Conservation (phyloP, 2,113 vertebrate genomes). For the Plecotus auritus region DNA sequence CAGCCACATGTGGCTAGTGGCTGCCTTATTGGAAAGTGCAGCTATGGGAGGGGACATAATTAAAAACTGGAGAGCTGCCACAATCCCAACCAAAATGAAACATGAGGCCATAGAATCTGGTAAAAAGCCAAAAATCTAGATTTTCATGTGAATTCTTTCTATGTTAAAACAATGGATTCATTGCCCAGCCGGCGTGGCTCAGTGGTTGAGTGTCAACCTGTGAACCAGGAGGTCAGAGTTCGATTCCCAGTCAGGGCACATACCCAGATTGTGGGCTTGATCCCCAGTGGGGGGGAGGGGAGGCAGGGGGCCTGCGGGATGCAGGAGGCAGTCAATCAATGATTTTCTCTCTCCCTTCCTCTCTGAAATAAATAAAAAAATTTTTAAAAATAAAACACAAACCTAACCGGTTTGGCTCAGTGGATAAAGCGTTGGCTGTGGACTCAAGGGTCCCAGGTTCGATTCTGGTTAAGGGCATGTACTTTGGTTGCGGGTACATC, state of each 20-base stretch:
- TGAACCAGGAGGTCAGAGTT: background rate
- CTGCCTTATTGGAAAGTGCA: rapidly evolving
- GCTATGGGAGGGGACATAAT: background rate
- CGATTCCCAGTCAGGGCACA: background rate
- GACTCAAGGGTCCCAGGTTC: no score
- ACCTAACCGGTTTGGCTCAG: no score
- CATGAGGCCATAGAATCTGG: background rate
- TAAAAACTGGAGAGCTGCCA: background rate
- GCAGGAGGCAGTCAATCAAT: no score
- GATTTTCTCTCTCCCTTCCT: no score
- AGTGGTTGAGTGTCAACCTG: background rate
- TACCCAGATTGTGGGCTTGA: no score
- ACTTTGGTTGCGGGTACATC: no score
- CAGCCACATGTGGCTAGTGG: background rate
- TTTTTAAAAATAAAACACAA: no score
- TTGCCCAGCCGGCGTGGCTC: background rate
- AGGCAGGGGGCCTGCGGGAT: no score
- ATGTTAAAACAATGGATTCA: background rate
- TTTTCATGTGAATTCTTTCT: background rate
- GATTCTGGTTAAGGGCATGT: no score
- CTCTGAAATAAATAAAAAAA: no score
- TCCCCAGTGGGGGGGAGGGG: no score
- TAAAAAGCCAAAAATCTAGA: background rate
- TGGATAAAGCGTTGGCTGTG: no score
- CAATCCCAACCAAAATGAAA: background rate